Evolutionary conservation across 2,888 invertebrate genomes (phyloP).

Genomic region (Lagria hirta): DNA sequence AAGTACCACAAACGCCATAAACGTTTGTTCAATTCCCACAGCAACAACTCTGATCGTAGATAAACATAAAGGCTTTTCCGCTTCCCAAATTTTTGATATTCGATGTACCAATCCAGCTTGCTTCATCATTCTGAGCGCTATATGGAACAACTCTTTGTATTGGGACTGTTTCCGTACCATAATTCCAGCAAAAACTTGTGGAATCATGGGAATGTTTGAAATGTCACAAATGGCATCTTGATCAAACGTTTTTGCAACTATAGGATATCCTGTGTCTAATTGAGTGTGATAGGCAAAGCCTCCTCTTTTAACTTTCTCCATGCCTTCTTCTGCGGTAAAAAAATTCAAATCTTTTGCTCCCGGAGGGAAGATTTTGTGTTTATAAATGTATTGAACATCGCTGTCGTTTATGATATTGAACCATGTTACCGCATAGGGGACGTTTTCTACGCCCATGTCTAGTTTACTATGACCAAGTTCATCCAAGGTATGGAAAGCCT

Average conservation of each 20-base stretch:
- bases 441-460: conserved; percentile 56
- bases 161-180: conserved; percentile 50
- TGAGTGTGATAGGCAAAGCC: conserved; percentile 60
- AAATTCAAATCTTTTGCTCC: conserved; percentile 29
- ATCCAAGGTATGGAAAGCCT: conserved; percentile 56
- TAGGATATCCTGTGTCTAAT: conserved; percentile 52
- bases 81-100: conserved; percentile 38
- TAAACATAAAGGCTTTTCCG: conserved; percentile 40
- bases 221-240: conserved; percentile 56
- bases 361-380: conserved; percentile 29
- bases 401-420: conserved; percentile 37
- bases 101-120: conserved; percentile 33
- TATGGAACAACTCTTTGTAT: conserved; percentile 46
- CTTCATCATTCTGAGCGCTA: conserved; percentile 26
- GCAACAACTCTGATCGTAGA: conserved; percentile 35
- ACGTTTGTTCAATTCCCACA: conserved; percentile 39
- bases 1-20: conserved; percentile 41
- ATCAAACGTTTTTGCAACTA: conserved; percentile 50
- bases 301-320: conserved; percentile 53
- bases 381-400: conserved; percentile 35
- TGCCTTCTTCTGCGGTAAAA: conserved; percentile 43
- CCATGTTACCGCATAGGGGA: conserved; percentile 54
- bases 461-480: conserved; percentile 57
- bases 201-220: conserved; percentile 43
- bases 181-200: conserved; percentile 46